phyloP scores from a whole-genome alignment of 2,113 vertebrate genomes.

The Hipposideros armiger region DNA sequence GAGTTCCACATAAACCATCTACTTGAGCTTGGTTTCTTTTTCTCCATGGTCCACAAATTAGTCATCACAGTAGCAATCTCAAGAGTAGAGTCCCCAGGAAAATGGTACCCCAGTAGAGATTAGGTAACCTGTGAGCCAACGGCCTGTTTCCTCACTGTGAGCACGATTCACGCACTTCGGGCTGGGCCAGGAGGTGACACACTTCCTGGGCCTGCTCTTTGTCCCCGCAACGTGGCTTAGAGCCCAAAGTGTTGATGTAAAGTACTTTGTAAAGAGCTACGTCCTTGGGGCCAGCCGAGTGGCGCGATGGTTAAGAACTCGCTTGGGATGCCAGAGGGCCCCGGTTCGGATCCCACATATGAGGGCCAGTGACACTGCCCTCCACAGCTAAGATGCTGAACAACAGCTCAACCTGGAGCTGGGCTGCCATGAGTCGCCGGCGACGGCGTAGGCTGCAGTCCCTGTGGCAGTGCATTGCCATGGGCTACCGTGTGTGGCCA shows the following conservation, averaged over 20 bases:
- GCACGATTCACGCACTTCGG: background rate
- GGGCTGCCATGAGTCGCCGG: too few species aligned
- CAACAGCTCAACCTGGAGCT: too few species aligned
- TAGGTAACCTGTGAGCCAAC: background rate
- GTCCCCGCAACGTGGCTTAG: background rate
- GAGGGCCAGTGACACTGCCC: too few species aligned
- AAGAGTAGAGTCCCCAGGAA: background rate
- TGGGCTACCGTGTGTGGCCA: too few species aligned
- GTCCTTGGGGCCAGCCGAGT: too few species aligned
- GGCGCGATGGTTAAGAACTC: too few species aligned
- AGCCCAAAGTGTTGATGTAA: background rate
- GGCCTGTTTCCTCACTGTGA: background rate
- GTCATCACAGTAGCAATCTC: background rate
- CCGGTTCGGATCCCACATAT: too few species aligned
- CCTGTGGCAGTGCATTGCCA: too few species aligned
- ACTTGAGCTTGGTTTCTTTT: background rate
- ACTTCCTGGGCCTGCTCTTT: background rate
- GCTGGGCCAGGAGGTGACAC: background rate
- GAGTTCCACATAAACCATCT: background rate
- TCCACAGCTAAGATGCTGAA: too few species aligned
- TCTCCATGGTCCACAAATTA: background rate
- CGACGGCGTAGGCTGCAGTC: too few species aligned
- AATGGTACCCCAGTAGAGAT: background rate
- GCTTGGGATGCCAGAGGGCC: too few species aligned
- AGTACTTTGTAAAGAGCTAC: background rate